These are phyloP conservation scores for Hypena proboscidalis DNA, from an alignment of 2,888 invertebrate species.

Conservation along the genomic window DNA sequence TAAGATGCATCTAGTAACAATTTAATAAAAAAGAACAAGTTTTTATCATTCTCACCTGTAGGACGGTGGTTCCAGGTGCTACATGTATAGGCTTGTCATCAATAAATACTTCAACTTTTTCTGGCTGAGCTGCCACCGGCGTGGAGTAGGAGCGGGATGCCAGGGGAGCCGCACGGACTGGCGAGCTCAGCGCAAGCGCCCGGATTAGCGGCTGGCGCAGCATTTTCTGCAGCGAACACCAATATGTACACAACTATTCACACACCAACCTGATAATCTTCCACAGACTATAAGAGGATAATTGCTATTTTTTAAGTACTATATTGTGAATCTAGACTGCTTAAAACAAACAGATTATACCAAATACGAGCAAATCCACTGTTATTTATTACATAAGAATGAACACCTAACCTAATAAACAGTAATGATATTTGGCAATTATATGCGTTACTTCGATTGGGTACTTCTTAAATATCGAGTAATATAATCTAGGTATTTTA, in stretches of 20 bases:
- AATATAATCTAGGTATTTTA: slow-evolving; percentile 30
- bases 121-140: slow-evolving; percentile 84
- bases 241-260: slow-evolving; percentile 40
- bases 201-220: slow-evolving; percentile 90
- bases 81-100: slow-evolving; percentile 98
- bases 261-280: slow-evolving; percentile 18
- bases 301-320: background rate
- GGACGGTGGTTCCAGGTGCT: slow-evolving; percentile 97
- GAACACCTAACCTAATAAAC: slow-evolving; percentile 73
- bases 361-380: slow-evolving; percentile 55
- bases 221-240: slow-evolving; percentile 84
- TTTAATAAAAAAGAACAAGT: background rate
- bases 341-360: slow-evolving; percentile 18
- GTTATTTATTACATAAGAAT: slow-evolving; percentile 83
- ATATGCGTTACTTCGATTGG: slow-evolving; percentile 7
- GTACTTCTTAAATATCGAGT: slow-evolving; percentile 1
- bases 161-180: slow-evolving; percentile 69
- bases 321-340: slow-evolving; percentile 3
- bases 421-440: slow-evolving; percentile 19
- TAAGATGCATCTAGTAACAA: too few relatives aligned
- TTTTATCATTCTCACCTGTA: slow-evolving; percentile 89
- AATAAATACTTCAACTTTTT: slow-evolving; percentile 97
- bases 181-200: slow-evolving; percentile 85
- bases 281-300: slow-evolving; percentile 1
- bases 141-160: slow-evolving; percentile 79